Base-by-base conservation (phyloP, 2,888 invertebrate genomes). In the Octonoba sinensis region DNA sequence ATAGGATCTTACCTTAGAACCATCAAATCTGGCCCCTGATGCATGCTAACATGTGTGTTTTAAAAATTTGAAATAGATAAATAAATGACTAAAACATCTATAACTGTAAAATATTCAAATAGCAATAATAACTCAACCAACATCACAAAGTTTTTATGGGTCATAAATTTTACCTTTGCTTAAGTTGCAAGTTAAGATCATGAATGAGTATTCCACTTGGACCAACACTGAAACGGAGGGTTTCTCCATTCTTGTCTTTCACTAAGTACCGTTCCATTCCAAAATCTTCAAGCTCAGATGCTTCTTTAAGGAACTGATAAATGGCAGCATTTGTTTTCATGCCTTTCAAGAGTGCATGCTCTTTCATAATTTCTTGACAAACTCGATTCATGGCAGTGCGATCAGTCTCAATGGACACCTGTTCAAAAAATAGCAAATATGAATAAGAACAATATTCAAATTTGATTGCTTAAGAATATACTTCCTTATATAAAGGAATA, bases 251-350 rank as follows among this genome's bases (percentile, higher is more conserved):
- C n/a, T 75, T 72, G 18, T 74, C 81, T 64, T 85, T 86, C 13
- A 93, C 93, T 87, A 92, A 92, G 88, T 95, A 96, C 85, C 94
- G 90, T 88, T 95, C 95, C 88, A 95, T 94, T 0, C 95, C 95
- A 88, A 95, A 96, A 47, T 93, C 93, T 85, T 93, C 93, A 85
- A 95, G 89, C 84, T 92, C 92, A 8, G 95, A 93, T 74, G 94
- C 93, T 88, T 94, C 93, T 87, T 95, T 93, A 65, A 96, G 89
- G 56, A 96, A 89, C 91, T 94, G 93, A 89, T 96, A 96, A 87
- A 95, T 94, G 2, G 95, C 95, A 56, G 93, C 92, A n/a, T 93
- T 92, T 12, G 92, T 89, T 82, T 92, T 91, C 92, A 94, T 93
- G 16, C 91, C 91, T 87, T 90, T 86, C 67, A 91, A 92, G 44